phyloP scores from a whole-genome alignment of 2,113 vertebrate species.

The Hemicordylus capensis region DNA sequence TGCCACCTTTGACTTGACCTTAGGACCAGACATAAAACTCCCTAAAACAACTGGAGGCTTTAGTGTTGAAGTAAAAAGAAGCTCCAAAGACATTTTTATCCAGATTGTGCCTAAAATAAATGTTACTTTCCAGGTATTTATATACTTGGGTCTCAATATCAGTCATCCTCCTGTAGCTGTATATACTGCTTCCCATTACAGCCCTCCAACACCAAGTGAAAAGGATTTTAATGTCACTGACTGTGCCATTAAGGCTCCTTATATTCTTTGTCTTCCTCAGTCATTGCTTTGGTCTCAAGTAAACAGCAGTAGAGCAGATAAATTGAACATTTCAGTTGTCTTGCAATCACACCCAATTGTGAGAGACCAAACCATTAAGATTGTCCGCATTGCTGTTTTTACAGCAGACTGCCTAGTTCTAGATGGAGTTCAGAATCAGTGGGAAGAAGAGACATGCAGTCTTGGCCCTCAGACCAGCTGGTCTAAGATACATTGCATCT shows the following conservation, averaged over 20 bases:
- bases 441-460: constrained; percentile 55
- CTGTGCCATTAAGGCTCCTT: constrained; percentile 50
- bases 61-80: constrained; percentile 52
- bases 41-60: constrained; percentile 61
- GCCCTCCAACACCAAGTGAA: constrained; percentile 19
- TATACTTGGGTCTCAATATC: constrained; percentile 51
- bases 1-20: constrained; percentile 40
- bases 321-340: constrained; percentile 25
- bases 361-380: constrained; percentile 28
- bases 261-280: constrained; percentile 66
- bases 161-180: constrained; percentile 38
- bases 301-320: fast-evolving
- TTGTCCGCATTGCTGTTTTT: constrained; percentile 66
- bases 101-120: constrained; percentile 69
- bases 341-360: constrained; percentile 39
- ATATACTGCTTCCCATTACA: constrained; percentile 49
- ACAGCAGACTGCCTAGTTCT: constrained; percentile 66
- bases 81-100: constrained; percentile 47
- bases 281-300: constrained; percentile 47
- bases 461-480: constrained; percentile 62
- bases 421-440: constrained; percentile 33
- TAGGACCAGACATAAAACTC: constrained; percentile 54
- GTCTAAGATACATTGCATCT: constrained; percentile 69
- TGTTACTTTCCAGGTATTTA: constrained; percentile 44
- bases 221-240: background rate